Conservation (phyloP, 2,797 vertebrate genomes). For the Melanotaenia pygmaea region DNA sequence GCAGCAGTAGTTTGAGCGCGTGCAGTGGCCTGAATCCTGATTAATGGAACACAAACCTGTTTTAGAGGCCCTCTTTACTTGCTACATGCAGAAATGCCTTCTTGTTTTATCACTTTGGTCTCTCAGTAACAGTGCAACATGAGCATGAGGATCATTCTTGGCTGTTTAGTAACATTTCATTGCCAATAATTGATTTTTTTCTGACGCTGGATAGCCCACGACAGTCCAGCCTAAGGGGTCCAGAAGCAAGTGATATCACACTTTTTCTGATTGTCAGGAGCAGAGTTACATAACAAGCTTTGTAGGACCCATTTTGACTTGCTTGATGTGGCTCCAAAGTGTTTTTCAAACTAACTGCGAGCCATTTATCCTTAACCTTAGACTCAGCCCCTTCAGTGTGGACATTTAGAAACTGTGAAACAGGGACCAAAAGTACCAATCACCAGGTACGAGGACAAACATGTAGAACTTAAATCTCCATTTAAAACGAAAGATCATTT, state of each 20-base stretch:
- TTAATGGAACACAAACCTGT: constrained; percentile 72
- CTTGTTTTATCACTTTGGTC: constrained; percentile 23
- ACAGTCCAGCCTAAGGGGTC: constrained; percentile 38
- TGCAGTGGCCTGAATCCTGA: constrained; percentile 66
- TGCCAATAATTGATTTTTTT: constrained; percentile 70
- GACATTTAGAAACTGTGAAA: neutral
- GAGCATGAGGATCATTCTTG: constrained; percentile 42
- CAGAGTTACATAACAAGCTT: constrained; percentile 22
- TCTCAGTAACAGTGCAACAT: constrained; percentile 3
- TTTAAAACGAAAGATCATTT: neutral
- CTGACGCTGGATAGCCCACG: constrained; percentile 39
- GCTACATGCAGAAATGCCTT: constrained; percentile 26
- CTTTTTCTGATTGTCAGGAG: constrained; percentile 34
- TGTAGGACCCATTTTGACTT: constrained; percentile 12
- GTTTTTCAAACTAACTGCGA: neutral
- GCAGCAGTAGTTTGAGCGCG: constrained; percentile 65
- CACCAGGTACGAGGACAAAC: neutral
- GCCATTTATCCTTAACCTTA: neutral
- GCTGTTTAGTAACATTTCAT: constrained; percentile 52
- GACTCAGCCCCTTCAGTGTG: neutral
- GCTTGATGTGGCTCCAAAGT: neutral
- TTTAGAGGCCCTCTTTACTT: constrained; percentile 35
- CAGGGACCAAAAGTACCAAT: neutral
- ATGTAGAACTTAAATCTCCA: neutral
- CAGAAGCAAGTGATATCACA: constrained; percentile 44